Evolutionary conservation across 1,140 invertebrate species (phyloP).

Genomic region (Drosophila ohnishii): DNA sequence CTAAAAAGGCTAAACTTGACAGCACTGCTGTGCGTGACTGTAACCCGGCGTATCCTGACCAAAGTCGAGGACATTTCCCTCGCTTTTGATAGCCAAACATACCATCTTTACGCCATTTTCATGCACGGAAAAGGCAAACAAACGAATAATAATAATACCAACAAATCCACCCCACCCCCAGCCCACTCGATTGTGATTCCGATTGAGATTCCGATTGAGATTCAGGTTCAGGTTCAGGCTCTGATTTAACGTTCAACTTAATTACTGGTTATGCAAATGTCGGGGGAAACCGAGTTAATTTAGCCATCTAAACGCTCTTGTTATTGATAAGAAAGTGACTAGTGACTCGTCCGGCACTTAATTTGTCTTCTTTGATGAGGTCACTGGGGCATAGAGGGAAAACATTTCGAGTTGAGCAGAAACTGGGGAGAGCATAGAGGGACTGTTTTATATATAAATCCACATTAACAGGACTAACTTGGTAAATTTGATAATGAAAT

Average conservation of each 20-base stretch:
- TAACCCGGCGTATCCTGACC: background rate
- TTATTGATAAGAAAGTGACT: slow-evolving; percentile 60
- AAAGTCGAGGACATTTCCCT: slow-evolving; percentile 43
- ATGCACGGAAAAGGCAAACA: slow-evolving; percentile 30
- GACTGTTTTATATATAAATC: background rate
- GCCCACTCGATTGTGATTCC: slow-evolving; percentile 36
- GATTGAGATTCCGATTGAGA: background rate
- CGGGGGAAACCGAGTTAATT: slow-evolving; percentile 59
- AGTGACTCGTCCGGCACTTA: slow-evolving; percentile 26
- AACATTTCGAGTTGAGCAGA: too few relatives aligned
- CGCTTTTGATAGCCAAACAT: slow-evolving; percentile 62
- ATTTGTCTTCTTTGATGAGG: slow-evolving; percentile 12
- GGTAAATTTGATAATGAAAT: background rate
- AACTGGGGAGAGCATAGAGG: too few relatives aligned
- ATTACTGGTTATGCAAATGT: slow-evolving; percentile 47
- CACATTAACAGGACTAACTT: too few relatives aligned
- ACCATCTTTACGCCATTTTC: slow-evolving; percentile 64
- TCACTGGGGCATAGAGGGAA: background rate
- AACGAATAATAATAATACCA: slow-evolving; percentile 29
- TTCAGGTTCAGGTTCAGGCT: slow-evolving; percentile 10
- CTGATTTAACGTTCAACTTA: slow-evolving; percentile 63
- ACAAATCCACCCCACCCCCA: slow-evolving; percentile 2
- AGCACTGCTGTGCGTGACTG: slow-evolving; percentile 41
- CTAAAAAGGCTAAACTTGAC: background rate
- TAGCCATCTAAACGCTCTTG: slow-evolving; percentile 71